Evolutionary conservation across 2,888 invertebrate genomes (phyloP).

Genomic region (Poecilus cupreus): DNA sequence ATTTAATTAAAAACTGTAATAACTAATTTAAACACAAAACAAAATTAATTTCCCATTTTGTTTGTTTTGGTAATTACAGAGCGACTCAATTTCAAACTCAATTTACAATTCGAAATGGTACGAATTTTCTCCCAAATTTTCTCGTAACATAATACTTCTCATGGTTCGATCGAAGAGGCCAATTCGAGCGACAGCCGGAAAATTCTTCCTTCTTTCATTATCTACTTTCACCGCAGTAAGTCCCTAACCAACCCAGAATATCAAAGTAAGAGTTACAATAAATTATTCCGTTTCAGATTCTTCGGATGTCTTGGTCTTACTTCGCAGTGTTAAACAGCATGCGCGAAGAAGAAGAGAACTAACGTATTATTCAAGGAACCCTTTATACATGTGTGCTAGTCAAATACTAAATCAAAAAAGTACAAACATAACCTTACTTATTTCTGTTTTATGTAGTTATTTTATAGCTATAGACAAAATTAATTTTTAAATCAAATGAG

Average conservation of each 20-base stretch:
- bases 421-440: too few species aligned
- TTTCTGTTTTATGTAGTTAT: too few species aligned
- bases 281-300: slow-evolving; percentile 72
- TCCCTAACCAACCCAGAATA: slow-evolving; percentile 32
- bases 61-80: slow-evolving; percentile 68
- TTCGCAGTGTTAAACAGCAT: slow-evolving; percentile 72
- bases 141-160: slow-evolving; percentile 72
- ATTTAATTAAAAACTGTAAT: not conserved
- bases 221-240: slow-evolving; percentile 75
- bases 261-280: not conserved
- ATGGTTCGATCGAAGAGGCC: slow-evolving; percentile 74
- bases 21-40: not conserved
- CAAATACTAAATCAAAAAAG: too few species aligned
- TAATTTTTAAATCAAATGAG: not conserved
- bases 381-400: too few species aligned
- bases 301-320: slow-evolving; percentile 76
- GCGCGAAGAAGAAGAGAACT: slow-evolving; percentile 47
- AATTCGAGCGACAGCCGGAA: slow-evolving; percentile 73
- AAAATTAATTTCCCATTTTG: not conserved
- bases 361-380: too few species aligned
- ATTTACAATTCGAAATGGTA: slow-evolving; percentile 72
- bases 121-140: slow-evolving; percentile 69
- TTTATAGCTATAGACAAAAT: too few species aligned
- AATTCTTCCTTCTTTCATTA: slow-evolving; percentile 74
- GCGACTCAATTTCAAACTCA: slow-evolving; percentile 71